phyloP scores from a whole-genome alignment of 2,113 vertebrate species.

The Corapipo altera region DNA sequence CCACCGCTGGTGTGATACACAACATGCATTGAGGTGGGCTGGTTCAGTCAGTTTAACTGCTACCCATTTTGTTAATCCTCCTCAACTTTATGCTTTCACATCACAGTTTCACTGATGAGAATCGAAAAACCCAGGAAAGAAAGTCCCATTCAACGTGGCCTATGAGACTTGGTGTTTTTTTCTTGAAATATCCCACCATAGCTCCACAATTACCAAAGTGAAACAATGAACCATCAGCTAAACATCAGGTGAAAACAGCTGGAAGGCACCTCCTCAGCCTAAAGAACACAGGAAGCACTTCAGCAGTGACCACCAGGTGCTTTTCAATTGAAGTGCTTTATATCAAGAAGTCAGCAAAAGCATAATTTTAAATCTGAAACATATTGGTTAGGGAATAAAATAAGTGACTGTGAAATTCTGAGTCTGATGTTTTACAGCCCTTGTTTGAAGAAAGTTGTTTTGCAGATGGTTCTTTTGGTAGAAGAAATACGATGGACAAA shows the following conservation, averaged over 20 bases:
- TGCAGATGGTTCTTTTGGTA: background rate
- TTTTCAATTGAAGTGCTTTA: background rate
- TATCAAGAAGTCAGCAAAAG: background rate
- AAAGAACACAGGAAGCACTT: background rate
- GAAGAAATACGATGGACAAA: background rate
- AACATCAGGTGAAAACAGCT: background rate
- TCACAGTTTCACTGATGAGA: background rate
- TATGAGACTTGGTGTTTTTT: background rate
- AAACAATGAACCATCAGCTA: rapidly evolving
- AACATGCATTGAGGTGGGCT: rapidly evolving
- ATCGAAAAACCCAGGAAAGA: background rate
- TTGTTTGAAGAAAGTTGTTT: background rate
- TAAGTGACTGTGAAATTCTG: background rate
- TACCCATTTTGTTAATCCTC: background rate
- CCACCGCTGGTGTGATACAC: rapidly evolving
- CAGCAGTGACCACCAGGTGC: background rate
- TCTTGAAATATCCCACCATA: background rate
- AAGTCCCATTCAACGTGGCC: rapidly evolving
- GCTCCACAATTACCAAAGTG: too few relatives aligned
- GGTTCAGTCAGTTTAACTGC: background rate
- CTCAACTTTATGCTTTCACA: background rate
- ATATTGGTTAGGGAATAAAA: background rate
- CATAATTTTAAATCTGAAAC: background rate
- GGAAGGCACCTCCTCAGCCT: background rate
- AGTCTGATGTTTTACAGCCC: background rate